Evolutionary conservation across 2,888 invertebrate species (phyloP).

Genomic region (Caenorhabditis sp.): DNA sequence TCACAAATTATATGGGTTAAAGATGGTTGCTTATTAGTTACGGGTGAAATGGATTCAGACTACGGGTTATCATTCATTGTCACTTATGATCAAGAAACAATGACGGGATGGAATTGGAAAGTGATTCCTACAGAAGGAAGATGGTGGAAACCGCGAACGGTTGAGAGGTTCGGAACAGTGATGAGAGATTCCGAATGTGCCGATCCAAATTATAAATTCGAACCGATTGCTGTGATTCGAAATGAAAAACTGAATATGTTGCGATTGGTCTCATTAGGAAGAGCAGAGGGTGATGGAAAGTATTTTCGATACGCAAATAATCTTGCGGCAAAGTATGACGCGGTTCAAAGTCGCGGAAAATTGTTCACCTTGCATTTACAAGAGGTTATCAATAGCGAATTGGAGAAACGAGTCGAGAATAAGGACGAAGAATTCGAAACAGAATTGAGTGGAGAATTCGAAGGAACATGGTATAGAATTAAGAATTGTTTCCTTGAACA

Average conservation of each 20-base stretch:
- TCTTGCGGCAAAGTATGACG: background rate
- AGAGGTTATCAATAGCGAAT: background rate
- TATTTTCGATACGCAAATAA: background rate
- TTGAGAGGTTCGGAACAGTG: too few relatives aligned
- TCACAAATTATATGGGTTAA: slow-evolving; percentile 5
- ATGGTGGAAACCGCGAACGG: slow-evolving; percentile 8
- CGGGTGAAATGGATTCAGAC: slow-evolving; percentile 12
- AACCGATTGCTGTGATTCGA: slow-evolving; percentile 11
- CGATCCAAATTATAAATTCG: slow-evolving; percentile 11
- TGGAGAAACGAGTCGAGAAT: slow-evolving; percentile 8
- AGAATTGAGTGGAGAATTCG: slow-evolving; percentile 4
- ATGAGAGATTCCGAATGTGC: background rate
- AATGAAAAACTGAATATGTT: slow-evolving; percentile 1
- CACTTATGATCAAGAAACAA: background rate
- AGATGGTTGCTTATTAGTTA: slow-evolving; percentile 6
- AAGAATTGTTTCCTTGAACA: slow-evolving; percentile 12
- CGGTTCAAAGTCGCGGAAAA: background rate
- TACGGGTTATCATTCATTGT: slow-evolving; percentile 8
- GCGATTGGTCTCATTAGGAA: slow-evolving; percentile 20
- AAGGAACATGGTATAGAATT: slow-evolving; percentile 4
- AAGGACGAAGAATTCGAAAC: background rate
- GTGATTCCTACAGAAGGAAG: slow-evolving; percentile 6
- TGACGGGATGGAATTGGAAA: slow-evolving; percentile 5
- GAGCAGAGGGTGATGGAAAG: background rate
- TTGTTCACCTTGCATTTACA: background rate